Conservation (phyloP, 2,113 vertebrate genomes). For the Sinosuthora webbiana region DNA sequence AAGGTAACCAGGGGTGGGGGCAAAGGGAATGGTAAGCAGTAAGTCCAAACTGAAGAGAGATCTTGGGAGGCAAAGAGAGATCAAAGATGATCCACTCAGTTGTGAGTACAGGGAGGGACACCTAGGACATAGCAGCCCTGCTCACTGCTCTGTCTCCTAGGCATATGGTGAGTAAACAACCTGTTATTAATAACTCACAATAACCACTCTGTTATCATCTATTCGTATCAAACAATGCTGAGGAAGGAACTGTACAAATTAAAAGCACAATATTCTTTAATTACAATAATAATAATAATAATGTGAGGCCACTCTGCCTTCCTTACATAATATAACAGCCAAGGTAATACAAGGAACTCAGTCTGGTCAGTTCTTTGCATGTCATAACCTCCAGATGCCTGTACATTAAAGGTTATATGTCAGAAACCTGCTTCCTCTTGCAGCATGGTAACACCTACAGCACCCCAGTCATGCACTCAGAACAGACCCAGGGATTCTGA, state of each 20-base stretch:
- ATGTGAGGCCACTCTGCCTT: not conserved
- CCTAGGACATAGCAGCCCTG: not conserved
- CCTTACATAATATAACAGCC: not conserved
- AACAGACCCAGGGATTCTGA: not conserved
- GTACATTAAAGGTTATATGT: not conserved
- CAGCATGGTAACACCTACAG: not conserved
- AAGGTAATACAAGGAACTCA: not conserved
- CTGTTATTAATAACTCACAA: conserved; percentile 30
- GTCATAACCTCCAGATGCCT: not conserved
- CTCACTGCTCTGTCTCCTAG: not conserved
- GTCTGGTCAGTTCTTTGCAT: not conserved
- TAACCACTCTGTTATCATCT: not conserved
- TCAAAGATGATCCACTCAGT: not conserved
- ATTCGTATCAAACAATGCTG: not conserved
- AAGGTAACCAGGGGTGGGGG: not conserved
- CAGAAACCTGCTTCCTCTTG: not conserved
- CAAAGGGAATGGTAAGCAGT: not conserved
- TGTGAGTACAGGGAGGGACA: not conserved
- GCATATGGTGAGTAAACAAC: not conserved
- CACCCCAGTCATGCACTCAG: not conserved
- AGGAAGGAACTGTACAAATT: conserved; percentile 29
- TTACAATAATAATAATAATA: not conserved
- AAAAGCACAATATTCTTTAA: conserved; percentile 48
- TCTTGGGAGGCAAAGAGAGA: not conserved
- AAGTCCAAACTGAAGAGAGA: not conserved